phyloP scores from a whole-genome alignment of 2,888 invertebrate genomes.

The Troilus luridus region DNA sequence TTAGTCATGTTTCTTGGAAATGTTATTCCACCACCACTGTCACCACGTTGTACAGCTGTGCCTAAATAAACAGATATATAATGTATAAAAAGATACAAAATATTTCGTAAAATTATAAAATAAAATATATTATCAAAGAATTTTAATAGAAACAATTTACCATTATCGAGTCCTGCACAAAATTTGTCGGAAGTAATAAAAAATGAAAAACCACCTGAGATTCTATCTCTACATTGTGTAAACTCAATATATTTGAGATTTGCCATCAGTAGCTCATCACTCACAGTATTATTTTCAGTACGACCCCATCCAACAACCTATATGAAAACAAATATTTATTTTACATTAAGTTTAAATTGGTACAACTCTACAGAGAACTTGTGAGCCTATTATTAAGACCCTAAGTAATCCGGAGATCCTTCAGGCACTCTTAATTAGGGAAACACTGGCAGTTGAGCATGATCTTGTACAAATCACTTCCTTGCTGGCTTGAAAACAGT shows the following conservation, averaged over 20 bases:
- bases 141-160: not conserved
- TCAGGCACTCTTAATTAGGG: too few species aligned
- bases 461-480: too few species aligned
- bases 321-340: not conserved
- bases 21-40: not conserved
- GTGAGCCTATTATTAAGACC: too few species aligned
- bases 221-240: not conserved
- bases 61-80: not conserved
- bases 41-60: slow-evolving; percentile 6
- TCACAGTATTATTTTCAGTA: not conserved
- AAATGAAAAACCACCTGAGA: not conserved
- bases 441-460: too few species aligned
- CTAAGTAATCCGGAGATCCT: too few species aligned
- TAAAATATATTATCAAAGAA: not conserved
- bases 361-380: not conserved
- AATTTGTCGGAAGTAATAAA: slow-evolving; percentile 42
- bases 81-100: not conserved
- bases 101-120: not conserved
- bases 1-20: not conserved
- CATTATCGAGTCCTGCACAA: slow-evolving; percentile 38
- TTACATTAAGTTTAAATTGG: not conserved
- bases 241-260: slow-evolving; percentile 6
- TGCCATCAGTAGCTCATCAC: slow-evolving; percentile 6
- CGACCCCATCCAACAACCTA: slow-evolving; percentile 25
- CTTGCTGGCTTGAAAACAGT: too few species aligned